Evolutionary conservation across 2,113 vertebrate species (phyloP).

Genomic region (Lontra canadensis): DNA sequence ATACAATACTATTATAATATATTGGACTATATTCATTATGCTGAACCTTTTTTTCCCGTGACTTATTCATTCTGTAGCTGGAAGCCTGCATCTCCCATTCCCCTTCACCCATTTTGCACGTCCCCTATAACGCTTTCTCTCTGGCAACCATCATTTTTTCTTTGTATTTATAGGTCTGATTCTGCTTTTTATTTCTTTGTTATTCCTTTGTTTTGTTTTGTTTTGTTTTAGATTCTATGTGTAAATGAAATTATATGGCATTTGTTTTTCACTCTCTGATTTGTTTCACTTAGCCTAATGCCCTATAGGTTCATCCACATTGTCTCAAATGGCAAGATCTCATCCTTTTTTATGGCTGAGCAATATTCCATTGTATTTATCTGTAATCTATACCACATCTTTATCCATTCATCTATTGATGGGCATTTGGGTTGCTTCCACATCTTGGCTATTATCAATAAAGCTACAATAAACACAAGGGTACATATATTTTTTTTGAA

Average conservation of each 20-base stretch:
- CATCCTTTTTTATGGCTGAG: neutral
- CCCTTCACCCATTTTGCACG: neutral
- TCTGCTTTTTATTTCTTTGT: neutral
- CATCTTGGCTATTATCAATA: neutral
- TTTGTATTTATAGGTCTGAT: neutral
- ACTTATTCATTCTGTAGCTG: neutral
- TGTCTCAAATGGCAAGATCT: neutral
- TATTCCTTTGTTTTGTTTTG: neutral
- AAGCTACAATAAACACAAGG: neutral
- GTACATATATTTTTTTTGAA: neutral
- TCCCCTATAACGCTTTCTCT: neutral
- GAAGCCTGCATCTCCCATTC: neutral
- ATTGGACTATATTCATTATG: neutral
- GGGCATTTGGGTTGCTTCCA: neutral
- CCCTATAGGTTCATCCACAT: neutral
- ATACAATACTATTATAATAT: neutral
- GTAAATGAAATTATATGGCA: neutral
- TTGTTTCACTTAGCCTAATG: neutral
- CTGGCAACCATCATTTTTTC: neutral
- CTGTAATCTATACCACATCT: neutral
- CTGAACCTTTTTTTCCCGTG: neutral
- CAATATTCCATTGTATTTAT: neutral
- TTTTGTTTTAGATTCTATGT: neutral
- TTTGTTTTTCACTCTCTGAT: neutral
- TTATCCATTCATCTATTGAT: neutral